Conservation (phyloP, 2,888 invertebrate species). For the Orgyia antiqua region DNA sequence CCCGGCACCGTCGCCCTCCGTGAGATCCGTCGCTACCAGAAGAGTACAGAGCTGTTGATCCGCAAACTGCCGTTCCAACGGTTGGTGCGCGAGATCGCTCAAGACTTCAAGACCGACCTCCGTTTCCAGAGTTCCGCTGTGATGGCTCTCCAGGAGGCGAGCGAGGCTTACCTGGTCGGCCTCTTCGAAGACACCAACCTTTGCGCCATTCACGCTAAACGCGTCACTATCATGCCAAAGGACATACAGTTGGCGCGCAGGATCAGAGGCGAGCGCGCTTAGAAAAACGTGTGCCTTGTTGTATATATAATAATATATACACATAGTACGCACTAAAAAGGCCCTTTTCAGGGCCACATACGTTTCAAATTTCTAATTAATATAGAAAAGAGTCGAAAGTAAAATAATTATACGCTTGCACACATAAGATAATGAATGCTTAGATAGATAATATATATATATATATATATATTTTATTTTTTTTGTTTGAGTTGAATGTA, state of each 20-base stretch:
- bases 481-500: too few relatives aligned
- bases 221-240: constrained; percentile 66
- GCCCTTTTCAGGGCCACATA: constrained; percentile 66
- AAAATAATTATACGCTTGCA: too few relatives aligned
- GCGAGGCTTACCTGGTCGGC: constrained; percentile 81
- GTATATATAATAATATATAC: neutral
- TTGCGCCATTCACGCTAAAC: constrained; percentile 84
- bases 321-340: constrained; percentile 55
- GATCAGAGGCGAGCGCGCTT: constrained; percentile 57
- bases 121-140: constrained; percentile 85
- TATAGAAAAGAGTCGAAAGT: too few relatives aligned
- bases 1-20: constrained; percentile 84
- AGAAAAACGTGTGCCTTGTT: neutral
- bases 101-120: constrained; percentile 85
- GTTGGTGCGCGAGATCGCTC: constrained; percentile 84
- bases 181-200: constrained; percentile 87
- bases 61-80: constrained; percentile 85
- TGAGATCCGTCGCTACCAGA: constrained; percentile 85
- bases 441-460: too few relatives aligned
- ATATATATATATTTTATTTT: too few relatives aligned
- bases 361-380: too few relatives aligned
- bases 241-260: constrained; percentile 58
- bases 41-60: constrained; percentile 84
- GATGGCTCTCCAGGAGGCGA: constrained; percentile 81
- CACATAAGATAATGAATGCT: too few relatives aligned